Evolutionary conservation across 2,113 vertebrate species (phyloP).

Genomic region (Notechis scutatus): DNA sequence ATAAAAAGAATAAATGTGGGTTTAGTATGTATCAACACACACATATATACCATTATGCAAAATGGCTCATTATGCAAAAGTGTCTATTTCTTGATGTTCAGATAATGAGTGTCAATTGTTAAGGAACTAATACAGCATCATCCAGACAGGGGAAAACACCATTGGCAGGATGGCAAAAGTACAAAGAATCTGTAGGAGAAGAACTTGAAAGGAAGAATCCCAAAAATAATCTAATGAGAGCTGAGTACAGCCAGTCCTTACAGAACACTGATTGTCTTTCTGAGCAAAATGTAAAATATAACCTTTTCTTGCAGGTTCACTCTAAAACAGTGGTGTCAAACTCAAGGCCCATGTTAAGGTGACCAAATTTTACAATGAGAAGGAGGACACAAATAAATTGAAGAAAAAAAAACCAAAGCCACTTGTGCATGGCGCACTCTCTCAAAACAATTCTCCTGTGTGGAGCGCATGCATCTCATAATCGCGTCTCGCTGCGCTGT

Average conservation of each 20-base stretch:
- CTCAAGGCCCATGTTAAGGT: no score
- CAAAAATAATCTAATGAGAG: background rate
- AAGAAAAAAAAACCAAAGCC: no score
- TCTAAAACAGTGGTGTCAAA: background rate
- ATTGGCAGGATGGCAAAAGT: background rate
- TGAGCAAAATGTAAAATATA: background rate
- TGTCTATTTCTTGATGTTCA: background rate
- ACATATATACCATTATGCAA: background rate
- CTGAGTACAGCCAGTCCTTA: background rate
- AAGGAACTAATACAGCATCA: background rate
- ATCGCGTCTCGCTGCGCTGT: accelerated
- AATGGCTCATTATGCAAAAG: background rate
- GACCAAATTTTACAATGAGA: no score
- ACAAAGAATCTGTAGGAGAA: background rate
- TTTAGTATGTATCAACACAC: background rate
- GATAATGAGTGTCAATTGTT: background rate
- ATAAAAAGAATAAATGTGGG: background rate
- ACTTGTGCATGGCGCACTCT: no score
- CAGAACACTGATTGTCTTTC: background rate
- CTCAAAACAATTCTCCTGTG: no score
- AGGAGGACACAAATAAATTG: no score
- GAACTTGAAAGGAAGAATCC: background rate
- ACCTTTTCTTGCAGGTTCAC: background rate
- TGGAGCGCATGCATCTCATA: no score
- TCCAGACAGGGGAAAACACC: background rate